Percentiles rank a stretch among this genome's conserved stretches.
phyloP scores from a whole-genome alignment of 1,140 invertebrate species.

The Ceratoteleas bidentatus region DNA sequence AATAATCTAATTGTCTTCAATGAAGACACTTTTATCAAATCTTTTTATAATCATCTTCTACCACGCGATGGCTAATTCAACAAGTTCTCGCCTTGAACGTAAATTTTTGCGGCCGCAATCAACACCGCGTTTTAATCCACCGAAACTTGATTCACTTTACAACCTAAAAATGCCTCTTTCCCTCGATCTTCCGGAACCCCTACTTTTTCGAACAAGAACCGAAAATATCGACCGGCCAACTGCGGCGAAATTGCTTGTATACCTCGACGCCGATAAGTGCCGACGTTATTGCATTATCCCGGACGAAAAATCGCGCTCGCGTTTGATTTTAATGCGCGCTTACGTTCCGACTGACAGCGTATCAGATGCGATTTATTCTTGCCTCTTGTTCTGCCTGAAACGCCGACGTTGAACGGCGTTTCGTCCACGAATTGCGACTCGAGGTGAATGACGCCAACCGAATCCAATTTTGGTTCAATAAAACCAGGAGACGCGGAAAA shows the following conservation, averaged over 20 bases:
- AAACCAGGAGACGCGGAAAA: background rate
- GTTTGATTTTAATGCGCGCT: constrained; percentile 46
- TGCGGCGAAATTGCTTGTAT: constrained; percentile 27
- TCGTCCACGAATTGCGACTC: background rate
- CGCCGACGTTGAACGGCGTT: constrained; percentile 4
- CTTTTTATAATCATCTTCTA: no score
- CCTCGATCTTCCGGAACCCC: background rate
- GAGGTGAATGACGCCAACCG: background rate
- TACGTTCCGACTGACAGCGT: constrained; percentile 32
- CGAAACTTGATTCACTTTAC: background rate
- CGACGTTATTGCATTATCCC: constrained; percentile 35
- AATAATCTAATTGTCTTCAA: no score
- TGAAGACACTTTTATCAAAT: no score
- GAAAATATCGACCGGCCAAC: constrained; percentile 31
- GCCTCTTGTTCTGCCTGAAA: constrained; percentile 18
- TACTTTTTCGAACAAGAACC: constrained; percentile 7
- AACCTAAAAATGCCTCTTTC: background rate
- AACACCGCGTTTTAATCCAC: background rate
- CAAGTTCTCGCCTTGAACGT: no score
- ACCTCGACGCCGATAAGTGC: constrained; percentile 34
- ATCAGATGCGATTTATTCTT: constrained; percentile 44
- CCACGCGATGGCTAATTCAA: no score
- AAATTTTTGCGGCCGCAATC: no score
- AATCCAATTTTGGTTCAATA: background rate
- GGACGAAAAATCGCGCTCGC: constrained; percentile 23